phyloP scores from a whole-genome alignment of 2,888 invertebrate species.

The Kryphioiulus occultus region DNA sequence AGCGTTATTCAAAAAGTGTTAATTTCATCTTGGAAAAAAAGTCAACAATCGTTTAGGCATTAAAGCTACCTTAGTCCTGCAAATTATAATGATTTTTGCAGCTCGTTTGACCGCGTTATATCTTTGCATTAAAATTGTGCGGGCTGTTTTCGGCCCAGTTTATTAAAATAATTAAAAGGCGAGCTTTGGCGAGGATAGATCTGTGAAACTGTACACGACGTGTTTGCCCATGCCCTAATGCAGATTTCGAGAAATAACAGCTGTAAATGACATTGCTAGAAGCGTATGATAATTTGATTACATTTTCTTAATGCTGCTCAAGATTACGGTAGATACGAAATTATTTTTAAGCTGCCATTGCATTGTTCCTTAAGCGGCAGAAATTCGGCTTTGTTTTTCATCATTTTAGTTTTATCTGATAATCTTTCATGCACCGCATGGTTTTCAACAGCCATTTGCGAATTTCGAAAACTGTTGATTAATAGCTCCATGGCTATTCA shows the following conservation, averaged over 20 bases:
- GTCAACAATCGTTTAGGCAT: not conserved
- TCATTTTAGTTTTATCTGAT: not conserved
- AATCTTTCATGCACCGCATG: not conserved
- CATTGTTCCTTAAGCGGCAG: not conserved
- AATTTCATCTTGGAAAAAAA: not conserved
- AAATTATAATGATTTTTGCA: not conserved
- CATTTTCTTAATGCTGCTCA: constrained; percentile 14
- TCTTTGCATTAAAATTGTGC: not conserved
- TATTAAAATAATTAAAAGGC: not conserved
- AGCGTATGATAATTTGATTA: not conserved
- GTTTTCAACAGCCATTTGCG: not conserved
- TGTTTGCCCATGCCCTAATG: not conserved
- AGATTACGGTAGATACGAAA: not conserved
- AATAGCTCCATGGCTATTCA: not conserved
- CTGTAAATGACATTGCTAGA: constrained; percentile 18
- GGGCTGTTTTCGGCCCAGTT: not conserved
- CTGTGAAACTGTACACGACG: not conserved
- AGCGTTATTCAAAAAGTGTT: not conserved
- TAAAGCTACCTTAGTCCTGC: not conserved
- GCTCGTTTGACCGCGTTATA: not conserved
- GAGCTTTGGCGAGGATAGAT: not conserved
- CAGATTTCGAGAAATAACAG: not conserved
- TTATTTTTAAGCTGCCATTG: constrained; percentile 2
- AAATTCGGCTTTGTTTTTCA: constrained; percentile 14
- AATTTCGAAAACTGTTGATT: not conserved